Percentiles rank a stretch among this genome's conserved stretches.
phyloP scores from a whole-genome alignment of 2,113 vertebrate species.

The Rhagologus leucostigma region DNA sequence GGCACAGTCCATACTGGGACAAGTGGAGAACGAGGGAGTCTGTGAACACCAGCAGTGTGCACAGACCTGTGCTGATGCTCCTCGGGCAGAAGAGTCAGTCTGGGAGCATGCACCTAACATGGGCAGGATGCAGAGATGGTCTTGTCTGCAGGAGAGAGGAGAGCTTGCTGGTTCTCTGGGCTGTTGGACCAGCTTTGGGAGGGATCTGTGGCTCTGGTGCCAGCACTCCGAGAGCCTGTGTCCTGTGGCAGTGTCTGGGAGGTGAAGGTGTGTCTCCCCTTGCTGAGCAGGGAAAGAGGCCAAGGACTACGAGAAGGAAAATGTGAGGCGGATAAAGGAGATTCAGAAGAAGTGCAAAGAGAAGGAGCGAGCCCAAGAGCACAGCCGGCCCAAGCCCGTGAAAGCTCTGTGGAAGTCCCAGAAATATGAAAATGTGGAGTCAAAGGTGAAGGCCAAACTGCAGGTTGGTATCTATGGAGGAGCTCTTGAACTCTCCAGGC shows the following conservation, averaged over 20 bases:
- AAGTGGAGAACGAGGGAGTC: not conserved
- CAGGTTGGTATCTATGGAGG: slow-evolving; percentile 72
- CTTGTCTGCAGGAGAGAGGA: not conserved
- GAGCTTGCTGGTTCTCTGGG: not conserved
- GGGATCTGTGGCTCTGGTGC: not conserved
- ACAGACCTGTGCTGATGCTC: not conserved
- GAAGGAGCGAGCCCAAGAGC: slow-evolving; percentile 77
- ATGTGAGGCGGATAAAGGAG: slow-evolving; percentile 84
- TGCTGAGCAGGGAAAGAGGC: slow-evolving; percentile 70
- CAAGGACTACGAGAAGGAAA: slow-evolving; percentile 88
- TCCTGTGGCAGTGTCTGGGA: not conserved
- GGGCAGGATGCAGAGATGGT: not conserved
- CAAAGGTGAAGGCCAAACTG: slow-evolving; percentile 83
- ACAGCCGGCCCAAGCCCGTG: slow-evolving; percentile 77
- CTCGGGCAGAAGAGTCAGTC: not conserved
- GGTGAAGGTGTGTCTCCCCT: not conserved
- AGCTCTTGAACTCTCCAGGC: not conserved
- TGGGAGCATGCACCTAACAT: not conserved
- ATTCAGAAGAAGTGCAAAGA: slow-evolving; percentile 88
- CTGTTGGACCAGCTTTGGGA: not conserved
- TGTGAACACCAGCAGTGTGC: not conserved
- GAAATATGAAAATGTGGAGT: slow-evolving; percentile 85
- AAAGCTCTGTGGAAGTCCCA: slow-evolving; percentile 90
- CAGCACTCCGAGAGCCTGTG: not conserved
- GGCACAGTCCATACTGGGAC: not conserved